A percentile compares a stretch with the other conserved stretches of the same genome.
Evolutionary conservation across 2,888 invertebrate species (phyloP).

Genomic region (Pedicia rivosa): DNA sequence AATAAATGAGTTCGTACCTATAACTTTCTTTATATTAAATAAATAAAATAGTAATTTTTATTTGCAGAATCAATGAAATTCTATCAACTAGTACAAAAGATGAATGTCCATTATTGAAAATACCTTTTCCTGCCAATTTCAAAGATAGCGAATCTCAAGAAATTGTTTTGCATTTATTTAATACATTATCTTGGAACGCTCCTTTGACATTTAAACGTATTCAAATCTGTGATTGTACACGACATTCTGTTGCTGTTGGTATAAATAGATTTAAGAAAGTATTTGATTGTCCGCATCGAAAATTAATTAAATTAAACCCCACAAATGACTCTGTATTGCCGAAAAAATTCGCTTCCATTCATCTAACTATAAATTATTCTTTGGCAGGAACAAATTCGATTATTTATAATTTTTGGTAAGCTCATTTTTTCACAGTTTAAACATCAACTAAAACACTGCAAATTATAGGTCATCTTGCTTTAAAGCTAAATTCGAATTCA

Average conservation of each 20-base stretch:
- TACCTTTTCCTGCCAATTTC: background rate
- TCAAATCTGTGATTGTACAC: background rate
- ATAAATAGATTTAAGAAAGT: background rate
- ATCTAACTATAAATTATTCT: too few species aligned
- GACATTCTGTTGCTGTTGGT: background rate
- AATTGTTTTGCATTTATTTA: background rate
- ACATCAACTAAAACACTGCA: too few species aligned
- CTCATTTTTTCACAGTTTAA: too few species aligned
- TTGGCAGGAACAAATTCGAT: too few species aligned
- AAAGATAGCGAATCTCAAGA: background rate
- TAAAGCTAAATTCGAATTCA: background rate
- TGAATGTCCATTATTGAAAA: background rate
- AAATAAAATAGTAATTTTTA: too few species aligned
- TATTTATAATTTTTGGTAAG: too few species aligned
- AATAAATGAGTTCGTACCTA: background rate
- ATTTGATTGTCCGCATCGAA: background rate
- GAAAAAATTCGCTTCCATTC: too few species aligned
- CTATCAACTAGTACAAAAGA: background rate
- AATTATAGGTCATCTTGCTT: too few species aligned
- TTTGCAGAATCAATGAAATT: background rate
- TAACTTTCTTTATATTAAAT: too few species aligned
- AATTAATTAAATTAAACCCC: too few species aligned
- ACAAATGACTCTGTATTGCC: too few species aligned
- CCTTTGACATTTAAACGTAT: background rate
- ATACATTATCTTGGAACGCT: background rate